Conservation (phyloP, 2,113 vertebrate genomes). For the Bettongia penicillata region DNA sequence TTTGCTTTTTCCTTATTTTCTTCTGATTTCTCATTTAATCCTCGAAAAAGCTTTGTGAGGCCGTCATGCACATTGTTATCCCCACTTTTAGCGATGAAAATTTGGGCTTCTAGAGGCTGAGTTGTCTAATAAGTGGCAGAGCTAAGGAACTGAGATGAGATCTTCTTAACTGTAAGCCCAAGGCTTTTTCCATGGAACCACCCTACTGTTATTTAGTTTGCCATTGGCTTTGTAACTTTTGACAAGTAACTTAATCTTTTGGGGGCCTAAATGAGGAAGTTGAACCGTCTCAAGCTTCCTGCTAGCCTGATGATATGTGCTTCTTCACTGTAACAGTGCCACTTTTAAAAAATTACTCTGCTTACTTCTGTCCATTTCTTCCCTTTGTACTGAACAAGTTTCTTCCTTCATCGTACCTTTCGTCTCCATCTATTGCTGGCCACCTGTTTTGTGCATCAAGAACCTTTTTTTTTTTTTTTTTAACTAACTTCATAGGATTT, state of each 20-base stretch:
- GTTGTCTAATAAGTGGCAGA: no score
- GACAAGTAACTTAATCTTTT: conserved; percentile 34
- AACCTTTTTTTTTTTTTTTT: not conserved
- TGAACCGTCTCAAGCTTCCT: conserved; percentile 13
- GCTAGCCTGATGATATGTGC: conserved; percentile 30
- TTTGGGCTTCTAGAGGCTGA: no score
- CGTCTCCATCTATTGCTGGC: conserved; percentile 30
- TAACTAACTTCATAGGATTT: not conserved
- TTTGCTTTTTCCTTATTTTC: not conserved
- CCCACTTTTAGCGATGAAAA: no score
- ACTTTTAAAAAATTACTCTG: conserved; percentile 10
- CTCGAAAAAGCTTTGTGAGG: no score
- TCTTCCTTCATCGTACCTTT: conserved; percentile 8
- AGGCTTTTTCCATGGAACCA: not conserved
- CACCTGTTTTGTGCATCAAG: conserved; percentile 12
- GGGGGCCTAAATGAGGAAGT: not conserved
- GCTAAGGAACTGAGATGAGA: no score
- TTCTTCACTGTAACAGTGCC: conserved; percentile 11
- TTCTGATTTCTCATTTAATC: not conserved
- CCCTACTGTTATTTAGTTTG: not conserved
- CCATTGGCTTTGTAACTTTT: conserved; percentile 10
- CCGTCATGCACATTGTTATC: no score
- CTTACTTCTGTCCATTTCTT: conserved; percentile 8
- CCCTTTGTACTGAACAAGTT: not conserved
- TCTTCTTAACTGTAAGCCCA: no score